Percentiles rank a stretch among this genome's conserved stretches.
These are phyloP conservation scores for Lochmaea capreae DNA, from an alignment of 2,888 invertebrate species.

Conservation along the genomic window DNA sequence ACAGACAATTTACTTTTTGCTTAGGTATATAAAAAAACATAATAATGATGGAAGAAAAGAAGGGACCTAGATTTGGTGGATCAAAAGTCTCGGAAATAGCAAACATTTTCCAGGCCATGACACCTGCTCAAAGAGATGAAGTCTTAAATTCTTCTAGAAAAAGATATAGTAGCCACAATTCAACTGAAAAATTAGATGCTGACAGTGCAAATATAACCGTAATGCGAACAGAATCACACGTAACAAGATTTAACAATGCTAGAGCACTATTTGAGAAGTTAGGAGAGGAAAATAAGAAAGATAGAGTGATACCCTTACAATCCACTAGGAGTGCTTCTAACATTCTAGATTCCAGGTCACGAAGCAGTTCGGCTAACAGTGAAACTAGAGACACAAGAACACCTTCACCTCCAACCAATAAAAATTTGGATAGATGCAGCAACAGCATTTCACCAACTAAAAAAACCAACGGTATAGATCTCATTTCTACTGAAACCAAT, in stretches of 20 bases:
- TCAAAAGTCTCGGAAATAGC: slow-evolving; percentile 92
- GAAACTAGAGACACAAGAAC: slow-evolving; percentile 66
- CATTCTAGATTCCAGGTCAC: slow-evolving; percentile 70
- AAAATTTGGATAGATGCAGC: slow-evolving; percentile 69
- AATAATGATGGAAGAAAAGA: slow-evolving; percentile 62
- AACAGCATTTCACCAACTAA: slow-evolving; percentile 66
- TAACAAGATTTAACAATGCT: slow-evolving; percentile 89
- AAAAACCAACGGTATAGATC: slow-evolving; percentile 54
- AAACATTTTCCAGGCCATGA: slow-evolving; percentile 79
- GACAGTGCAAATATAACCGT: slow-evolving; percentile 71
- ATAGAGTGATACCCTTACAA: slow-evolving; percentile 59
- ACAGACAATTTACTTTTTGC: too few species aligned
- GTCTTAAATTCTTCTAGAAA: slow-evolving; percentile 52
- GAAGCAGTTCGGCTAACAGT: slow-evolving; percentile 75
- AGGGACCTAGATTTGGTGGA: slow-evolving; percentile 67
- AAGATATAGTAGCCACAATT: slow-evolving; percentile 44
- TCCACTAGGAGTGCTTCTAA: slow-evolving; percentile 66
- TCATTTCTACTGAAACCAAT: slow-evolving; percentile 40
- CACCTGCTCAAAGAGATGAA: slow-evolving; percentile 37
- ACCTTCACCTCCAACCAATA: slow-evolving; percentile 64
- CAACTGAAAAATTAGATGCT: slow-evolving; percentile 47
- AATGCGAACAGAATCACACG: slow-evolving; percentile 88
- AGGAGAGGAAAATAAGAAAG: slow-evolving; percentile 74
- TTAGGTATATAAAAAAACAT: neutral
- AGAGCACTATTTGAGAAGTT: slow-evolving; percentile 92